Evolutionary conservation across 2,113 vertebrate species (phyloP).

Genomic region (Haliaeetus leucogaster): DNA sequence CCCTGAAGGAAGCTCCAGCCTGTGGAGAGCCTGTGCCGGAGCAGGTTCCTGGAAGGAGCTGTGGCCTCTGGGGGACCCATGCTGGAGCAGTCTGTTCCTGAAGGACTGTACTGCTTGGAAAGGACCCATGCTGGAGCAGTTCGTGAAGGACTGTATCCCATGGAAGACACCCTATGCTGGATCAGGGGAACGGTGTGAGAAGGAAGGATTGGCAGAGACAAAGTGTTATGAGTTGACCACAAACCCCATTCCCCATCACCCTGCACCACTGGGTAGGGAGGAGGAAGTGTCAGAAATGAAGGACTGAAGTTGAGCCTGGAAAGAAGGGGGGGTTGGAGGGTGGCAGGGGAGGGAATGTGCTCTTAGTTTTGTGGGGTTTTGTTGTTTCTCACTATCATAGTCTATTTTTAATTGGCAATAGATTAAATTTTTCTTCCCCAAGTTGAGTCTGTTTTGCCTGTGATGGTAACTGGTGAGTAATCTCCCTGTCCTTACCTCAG

Average conservation of each 20-base stretch:
- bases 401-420: not conserved
- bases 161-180: not conserved
- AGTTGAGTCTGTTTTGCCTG: not conserved
- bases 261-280: not conserved
- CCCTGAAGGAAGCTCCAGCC: not conserved
- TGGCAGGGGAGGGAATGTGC: not conserved
- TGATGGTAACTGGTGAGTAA: not conserved
- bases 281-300: not conserved
- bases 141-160: not conserved
- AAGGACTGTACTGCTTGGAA: not conserved
- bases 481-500: not conserved
- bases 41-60: not conserved
- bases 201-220: not conserved
- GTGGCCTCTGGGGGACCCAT: too few relatives aligned
- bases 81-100: not conserved
- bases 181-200: not conserved
- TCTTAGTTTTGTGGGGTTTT: not conserved
- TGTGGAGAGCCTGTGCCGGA: not conserved
- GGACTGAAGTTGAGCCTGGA: not conserved
- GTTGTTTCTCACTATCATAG: not conserved
- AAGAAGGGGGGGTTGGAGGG: not conserved
- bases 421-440: not conserved
- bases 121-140: not conserved
- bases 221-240: not conserved
- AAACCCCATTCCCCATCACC: not conserved